phyloP scores from a whole-genome alignment of 2,888 invertebrate species.

The Branchinecta sandiegonensis region DNA sequence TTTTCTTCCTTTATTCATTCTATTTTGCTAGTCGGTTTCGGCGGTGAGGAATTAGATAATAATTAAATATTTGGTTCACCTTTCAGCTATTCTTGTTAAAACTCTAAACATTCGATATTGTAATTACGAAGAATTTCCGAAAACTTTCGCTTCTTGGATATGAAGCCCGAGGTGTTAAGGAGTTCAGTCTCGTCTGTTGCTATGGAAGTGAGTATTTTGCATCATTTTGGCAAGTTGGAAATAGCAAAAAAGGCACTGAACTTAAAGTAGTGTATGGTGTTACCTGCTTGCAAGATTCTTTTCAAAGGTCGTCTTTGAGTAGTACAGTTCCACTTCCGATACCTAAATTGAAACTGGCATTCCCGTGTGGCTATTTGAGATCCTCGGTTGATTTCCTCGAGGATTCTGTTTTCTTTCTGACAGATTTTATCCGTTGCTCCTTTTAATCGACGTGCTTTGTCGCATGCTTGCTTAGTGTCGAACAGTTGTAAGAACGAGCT shows the following conservation, averaged over 20 bases:
- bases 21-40: too few relatives aligned
- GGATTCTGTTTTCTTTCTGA: slow-evolving; percentile 60
- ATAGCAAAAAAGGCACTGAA: too few relatives aligned
- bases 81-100: too few relatives aligned
- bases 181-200: not conserved
- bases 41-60: too few relatives aligned
- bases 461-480: slow-evolving; percentile 9
- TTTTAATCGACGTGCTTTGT: slow-evolving; percentile 12
- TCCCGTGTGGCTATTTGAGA: slow-evolving; percentile 66
- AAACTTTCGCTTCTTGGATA: too few relatives aligned
- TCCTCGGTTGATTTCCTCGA: slow-evolving; percentile 68
- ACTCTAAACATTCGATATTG: too few relatives aligned
- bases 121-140: too few relatives aligned
- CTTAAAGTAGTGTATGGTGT: slow-evolving; percentile 30
- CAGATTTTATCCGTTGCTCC: slow-evolving; percentile 39
- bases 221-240: too few relatives aligned
- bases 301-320: slow-evolving; percentile 61
- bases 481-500: not conserved
- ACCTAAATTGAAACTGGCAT: slow-evolving; percentile 73
- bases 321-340: slow-evolving; percentile 78
- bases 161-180: too few relatives aligned
- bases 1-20: too few relatives aligned
- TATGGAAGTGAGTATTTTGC: too few relatives aligned
- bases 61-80: too few relatives aligned
- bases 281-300: slow-evolving; percentile 73